Conservation (phyloP, 2,113 vertebrate species). For the Heteronetta atricapilla region DNA sequence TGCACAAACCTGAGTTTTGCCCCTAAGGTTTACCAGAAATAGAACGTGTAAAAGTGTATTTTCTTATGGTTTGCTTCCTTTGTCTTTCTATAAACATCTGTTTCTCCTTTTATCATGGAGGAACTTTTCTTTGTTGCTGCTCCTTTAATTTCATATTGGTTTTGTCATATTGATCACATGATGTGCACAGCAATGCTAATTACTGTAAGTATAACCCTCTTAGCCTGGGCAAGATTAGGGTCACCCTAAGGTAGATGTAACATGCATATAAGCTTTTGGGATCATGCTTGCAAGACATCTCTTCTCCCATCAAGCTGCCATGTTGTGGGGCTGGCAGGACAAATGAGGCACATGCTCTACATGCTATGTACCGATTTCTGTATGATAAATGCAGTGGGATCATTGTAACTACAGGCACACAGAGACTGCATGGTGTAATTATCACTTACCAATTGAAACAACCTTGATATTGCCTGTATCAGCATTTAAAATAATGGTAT, state of each 20-base stretch:
- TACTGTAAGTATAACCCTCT: not conserved
- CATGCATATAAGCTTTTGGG: not conserved
- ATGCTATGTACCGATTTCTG: not conserved
- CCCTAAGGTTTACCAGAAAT: not conserved
- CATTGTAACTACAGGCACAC: not conserved
- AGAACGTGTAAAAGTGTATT: not conserved
- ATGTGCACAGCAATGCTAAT: not conserved
- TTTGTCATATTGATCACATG: not conserved
- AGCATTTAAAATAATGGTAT: not conserved
- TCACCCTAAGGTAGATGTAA: not conserved
- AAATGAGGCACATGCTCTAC: not conserved
- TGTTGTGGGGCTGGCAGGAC: not conserved
- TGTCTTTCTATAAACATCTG: not conserved
- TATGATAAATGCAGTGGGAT: not conserved
- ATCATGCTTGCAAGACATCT: not conserved
- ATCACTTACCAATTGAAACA: not conserved
- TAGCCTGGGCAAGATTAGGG: not conserved
- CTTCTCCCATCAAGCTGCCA: not conserved
- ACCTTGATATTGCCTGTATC: not conserved
- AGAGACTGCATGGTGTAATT: not conserved
- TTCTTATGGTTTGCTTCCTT: not conserved
- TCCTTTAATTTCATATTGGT: not conserved
- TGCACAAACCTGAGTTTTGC: slow-evolving; percentile 8
- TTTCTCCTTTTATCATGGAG: not conserved
- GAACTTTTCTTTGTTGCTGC: not conserved